Percentiles rank a stretch among this genome's conserved stretches.
These are phyloP conservation scores for Champsocephalus gunnari DNA, from an alignment of 2,797 vertebrate species.

Conservation along the genomic window DNA sequence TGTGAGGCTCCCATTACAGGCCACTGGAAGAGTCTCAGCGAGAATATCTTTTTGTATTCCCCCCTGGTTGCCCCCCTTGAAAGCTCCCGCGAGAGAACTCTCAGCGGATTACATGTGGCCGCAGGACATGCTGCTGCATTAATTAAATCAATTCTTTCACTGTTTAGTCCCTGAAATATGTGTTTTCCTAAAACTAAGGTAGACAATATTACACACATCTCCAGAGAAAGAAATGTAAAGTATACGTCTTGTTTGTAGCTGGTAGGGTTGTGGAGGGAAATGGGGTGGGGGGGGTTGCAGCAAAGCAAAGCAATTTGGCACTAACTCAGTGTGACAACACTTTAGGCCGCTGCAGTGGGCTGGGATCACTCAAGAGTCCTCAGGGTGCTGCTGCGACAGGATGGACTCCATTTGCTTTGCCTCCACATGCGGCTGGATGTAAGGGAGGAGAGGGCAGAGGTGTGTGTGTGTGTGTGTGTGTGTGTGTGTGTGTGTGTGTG, in stretches of 20 bases:
- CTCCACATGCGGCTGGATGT: slow-evolving; percentile 76
- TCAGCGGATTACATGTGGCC: slow-evolving; percentile 84
- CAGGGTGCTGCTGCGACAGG: slow-evolving; percentile 68
- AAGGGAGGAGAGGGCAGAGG: slow-evolving; percentile 43
- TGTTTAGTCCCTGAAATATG: slow-evolving; percentile 71
- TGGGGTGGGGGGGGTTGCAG: slow-evolving; percentile 44
- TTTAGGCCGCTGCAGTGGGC: slow-evolving; percentile 73
- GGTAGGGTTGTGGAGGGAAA: slow-evolving; percentile 33
- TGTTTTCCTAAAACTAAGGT: slow-evolving; percentile 61
- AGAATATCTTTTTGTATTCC: slow-evolving; percentile 82
- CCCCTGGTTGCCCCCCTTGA: slow-evolving; percentile 42
- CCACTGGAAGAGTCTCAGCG: slow-evolving; percentile 81
- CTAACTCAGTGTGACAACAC: slow-evolving; percentile 80
- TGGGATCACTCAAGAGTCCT: slow-evolving; percentile 70
- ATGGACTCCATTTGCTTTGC: slow-evolving; percentile 76
- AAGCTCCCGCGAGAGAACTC: slow-evolving; percentile 80
- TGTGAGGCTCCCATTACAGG: slow-evolving; percentile 81
- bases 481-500: slow-evolving; percentile 26
- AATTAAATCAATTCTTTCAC: slow-evolving; percentile 84
- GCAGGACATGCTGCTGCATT: slow-evolving; percentile 84
- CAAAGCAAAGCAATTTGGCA: slow-evolving; percentile 79
- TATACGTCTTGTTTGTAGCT: slow-evolving; percentile 35
- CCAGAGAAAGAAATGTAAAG: slow-evolving; percentile 17
- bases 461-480: slow-evolving; percentile 26
- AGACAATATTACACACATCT: slow-evolving; percentile 28